These are phyloP conservation scores for Cyanistes caeruleus DNA, from an alignment of 2,113 vertebrate genomes.

Conservation along the genomic window DNA sequence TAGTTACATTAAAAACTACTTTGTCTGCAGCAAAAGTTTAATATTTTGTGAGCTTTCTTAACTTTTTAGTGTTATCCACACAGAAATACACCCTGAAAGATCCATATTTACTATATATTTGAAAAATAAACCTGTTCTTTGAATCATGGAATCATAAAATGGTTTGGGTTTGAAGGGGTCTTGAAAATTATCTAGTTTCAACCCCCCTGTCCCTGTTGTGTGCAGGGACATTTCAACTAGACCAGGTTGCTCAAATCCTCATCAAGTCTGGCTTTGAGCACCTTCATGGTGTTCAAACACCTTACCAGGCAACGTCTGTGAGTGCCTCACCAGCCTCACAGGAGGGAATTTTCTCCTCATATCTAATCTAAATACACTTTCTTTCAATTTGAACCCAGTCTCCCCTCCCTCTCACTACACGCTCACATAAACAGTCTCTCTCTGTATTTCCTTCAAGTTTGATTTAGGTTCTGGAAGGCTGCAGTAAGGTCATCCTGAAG, in stretches of 20 bases:
- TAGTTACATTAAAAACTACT: background rate
- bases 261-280: background rate
- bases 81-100: background rate
- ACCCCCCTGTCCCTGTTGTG: accelerated
- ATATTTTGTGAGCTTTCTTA: background rate
- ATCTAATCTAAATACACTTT: background rate
- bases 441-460: background rate
- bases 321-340: background rate
- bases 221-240: background rate
- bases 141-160: background rate
- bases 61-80: background rate
- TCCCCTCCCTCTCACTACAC: background rate
- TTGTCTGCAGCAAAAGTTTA: background rate
- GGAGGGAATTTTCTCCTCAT: background rate
- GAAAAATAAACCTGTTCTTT: background rate
- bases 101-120: background rate
- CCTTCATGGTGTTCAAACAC: too few relatives aligned
- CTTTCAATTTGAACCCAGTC: background rate
- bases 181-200: background rate
- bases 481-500: background rate
- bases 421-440: background rate
- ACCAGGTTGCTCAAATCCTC: background rate
- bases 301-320: background rate
- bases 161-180: accelerated
- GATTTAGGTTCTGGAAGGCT: background rate